Percentiles rank a stretch among this genome's conserved stretches.
phyloP scores from a whole-genome alignment of 2,888 invertebrate species.

The Bellardia pandia region DNA sequence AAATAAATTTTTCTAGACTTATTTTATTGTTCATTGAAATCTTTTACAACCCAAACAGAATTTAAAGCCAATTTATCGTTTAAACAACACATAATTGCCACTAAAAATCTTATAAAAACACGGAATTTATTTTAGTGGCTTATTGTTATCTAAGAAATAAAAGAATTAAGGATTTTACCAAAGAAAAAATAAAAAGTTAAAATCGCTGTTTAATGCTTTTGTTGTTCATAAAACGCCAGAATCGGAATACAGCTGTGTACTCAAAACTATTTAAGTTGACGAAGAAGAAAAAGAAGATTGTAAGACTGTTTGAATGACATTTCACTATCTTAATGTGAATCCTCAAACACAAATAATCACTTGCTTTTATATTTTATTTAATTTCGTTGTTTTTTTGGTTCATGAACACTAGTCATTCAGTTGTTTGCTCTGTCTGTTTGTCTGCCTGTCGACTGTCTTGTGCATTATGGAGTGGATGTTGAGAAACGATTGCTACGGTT shows the following conservation, averaged over 20 bases:
- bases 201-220: background rate
- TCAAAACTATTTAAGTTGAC: conserved; percentile 28
- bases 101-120: conserved; percentile 27
- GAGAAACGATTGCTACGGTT: conserved; percentile 65
- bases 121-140: conserved; percentile 46
- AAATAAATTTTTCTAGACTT: too few species aligned
- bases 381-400: conserved; percentile 1
- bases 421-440: background rate
- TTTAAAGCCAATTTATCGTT: background rate
- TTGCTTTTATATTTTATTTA: conserved; percentile 45
- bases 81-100: conserved; percentile 2
- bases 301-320: conserved; percentile 47
- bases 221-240: conserved; percentile 3
- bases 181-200: conserved; percentile 3
- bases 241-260: conserved; percentile 12
- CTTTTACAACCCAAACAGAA: background rate
- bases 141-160: conserved; percentile 29
- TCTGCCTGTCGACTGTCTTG: background rate
- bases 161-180: conserved; percentile 18
- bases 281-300: background rate
- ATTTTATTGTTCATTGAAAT: too few species aligned
- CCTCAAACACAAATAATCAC: conserved; percentile 58
- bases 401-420: background rate
- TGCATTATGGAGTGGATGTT: conserved; percentile 35
- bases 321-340: conserved; percentile 64